These are phyloP conservation scores for Papilio helenus DNA, from an alignment of 1,140 invertebrate genomes.

Conservation along the genomic window DNA sequence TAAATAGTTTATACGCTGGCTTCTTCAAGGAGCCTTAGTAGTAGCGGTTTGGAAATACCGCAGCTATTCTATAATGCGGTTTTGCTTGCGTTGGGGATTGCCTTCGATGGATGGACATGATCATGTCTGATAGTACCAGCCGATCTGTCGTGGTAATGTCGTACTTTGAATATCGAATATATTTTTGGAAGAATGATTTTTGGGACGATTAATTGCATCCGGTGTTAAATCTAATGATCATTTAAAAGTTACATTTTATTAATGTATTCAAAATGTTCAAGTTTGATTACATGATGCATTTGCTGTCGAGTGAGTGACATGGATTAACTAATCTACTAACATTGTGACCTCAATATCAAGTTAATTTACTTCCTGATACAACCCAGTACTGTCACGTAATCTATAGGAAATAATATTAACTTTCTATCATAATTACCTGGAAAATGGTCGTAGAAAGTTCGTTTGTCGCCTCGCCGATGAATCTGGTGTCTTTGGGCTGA, in stretches of 20 bases:
- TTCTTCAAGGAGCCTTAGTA: too few species aligned
- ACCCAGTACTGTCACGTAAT: constrained; percentile 8
- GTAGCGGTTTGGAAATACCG: too few species aligned
- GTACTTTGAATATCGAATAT: too few species aligned
- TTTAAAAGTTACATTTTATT: background rate
- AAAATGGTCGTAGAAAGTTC: constrained; percentile 78
- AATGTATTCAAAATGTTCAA: background rate
- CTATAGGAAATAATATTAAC: constrained; percentile 12
- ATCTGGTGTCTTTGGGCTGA: constrained; percentile 66
- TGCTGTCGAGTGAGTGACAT: background rate
- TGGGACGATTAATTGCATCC: background rate
- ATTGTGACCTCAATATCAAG: constrained; percentile 12
- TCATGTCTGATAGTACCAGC: too few species aligned
- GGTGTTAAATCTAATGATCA: background rate
- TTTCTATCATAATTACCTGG: constrained; percentile 62
- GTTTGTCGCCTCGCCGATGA: constrained; percentile 77
- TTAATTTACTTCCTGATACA: constrained; percentile 36
- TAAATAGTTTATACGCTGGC: too few species aligned
- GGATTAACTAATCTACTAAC: constrained; percentile 10
- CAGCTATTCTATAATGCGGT: too few species aligned
- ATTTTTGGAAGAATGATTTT: background rate
- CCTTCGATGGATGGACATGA: too few species aligned
- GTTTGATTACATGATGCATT: constrained; percentile 15
- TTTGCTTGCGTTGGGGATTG: too few species aligned
- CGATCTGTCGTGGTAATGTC: too few species aligned